phyloP scores from a whole-genome alignment of 2,113 vertebrate genomes.

The Bucco capensis region DNA sequence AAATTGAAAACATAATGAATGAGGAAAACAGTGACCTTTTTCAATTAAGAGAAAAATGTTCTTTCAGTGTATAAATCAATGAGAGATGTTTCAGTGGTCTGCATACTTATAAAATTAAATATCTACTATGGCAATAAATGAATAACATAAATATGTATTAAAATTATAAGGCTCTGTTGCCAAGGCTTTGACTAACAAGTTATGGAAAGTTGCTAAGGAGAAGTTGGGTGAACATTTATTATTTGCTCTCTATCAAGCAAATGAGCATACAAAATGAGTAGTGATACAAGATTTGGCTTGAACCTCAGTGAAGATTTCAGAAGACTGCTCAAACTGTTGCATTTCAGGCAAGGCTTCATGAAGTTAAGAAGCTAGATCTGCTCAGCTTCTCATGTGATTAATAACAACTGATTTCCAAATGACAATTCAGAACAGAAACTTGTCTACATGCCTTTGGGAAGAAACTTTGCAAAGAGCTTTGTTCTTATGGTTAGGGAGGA shows the following conservation, averaged over 20 bases:
- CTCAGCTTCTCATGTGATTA: background rate
- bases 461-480: background rate
- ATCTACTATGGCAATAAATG: conserved; percentile 58
- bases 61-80: conserved; percentile 48
- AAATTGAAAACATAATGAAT: conserved; percentile 50
- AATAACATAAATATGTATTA: conserved; percentile 60
- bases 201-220: conserved; percentile 65
- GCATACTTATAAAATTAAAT: conserved; percentile 54
- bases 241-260: conserved; percentile 44
- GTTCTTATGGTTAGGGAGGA: background rate
- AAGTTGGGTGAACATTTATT: conserved; percentile 63
- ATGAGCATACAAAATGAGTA: conserved; percentile 9
- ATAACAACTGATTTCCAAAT: background rate
- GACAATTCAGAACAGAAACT: background rate
- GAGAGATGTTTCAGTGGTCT: conserved; percentile 21
- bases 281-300: background rate
- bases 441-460: background rate
- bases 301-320: background rate
- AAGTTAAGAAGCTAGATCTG: background rate
- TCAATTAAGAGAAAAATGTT: conserved; percentile 55
- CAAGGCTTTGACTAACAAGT: conserved; percentile 45
- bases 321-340: background rate
- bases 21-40: conserved; percentile 51
- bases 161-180: conserved; percentile 41
- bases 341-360: background rate